Evolutionary conservation across 2,888 invertebrate species (phyloP).

Genomic region (Schrankia costaestrigalis): DNA sequence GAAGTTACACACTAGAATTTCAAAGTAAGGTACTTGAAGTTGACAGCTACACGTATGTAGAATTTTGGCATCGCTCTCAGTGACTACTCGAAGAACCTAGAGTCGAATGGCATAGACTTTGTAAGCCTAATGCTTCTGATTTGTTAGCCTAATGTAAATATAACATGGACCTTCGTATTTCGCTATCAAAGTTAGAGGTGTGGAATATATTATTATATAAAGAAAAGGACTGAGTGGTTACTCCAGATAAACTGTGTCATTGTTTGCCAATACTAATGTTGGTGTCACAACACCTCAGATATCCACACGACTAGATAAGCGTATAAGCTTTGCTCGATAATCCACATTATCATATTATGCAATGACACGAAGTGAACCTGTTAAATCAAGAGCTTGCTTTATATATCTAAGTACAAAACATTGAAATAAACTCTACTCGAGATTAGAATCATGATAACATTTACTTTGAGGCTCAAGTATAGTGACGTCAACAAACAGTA

Average conservation of each 20-base stretch:
- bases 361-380: conserved; percentile 20
- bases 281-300: conserved; percentile 10
- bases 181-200: too few species aligned
- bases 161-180: too few species aligned
- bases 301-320: conserved; percentile 15
- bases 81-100: too few species aligned
- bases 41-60: too few species aligned
- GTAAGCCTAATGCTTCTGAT: too few species aligned
- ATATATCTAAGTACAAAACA: conserved; percentile 26
- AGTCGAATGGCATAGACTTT: too few species aligned
- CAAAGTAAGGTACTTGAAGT: too few species aligned
- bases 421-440: conserved; percentile 31
- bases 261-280: conserved; percentile 3
- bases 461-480: conserved; percentile 7
- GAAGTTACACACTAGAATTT: too few species aligned
- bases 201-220: too few species aligned
- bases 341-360: conserved; percentile 19
- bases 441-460: conserved; percentile 35
- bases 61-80: too few species aligned
- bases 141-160: too few species aligned
- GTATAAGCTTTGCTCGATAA: conserved; percentile 16
- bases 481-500: conserved; percentile 19
- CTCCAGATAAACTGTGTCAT: not conserved
- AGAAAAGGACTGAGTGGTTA: too few species aligned
- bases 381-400: conserved; percentile 21